Base-by-base conservation (phyloP, 64 coral and sea anemone species). In the Stylophora pistillata region DNA sequence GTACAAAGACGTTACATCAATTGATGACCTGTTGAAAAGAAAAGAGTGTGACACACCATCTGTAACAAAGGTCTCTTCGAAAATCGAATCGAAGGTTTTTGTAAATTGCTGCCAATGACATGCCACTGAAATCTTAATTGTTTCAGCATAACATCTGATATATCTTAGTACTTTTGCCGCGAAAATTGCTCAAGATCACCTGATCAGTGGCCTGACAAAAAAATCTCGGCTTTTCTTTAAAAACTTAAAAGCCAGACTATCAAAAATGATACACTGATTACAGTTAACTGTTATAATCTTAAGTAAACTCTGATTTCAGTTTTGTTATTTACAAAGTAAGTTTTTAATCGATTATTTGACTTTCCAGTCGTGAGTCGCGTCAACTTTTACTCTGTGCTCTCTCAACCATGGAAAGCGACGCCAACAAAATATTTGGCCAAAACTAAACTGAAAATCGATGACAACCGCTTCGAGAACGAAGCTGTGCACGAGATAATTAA, bases 331-430 rank as follows among this genome's bases (percentile, higher is more conserved):
- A 70, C 80, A 84, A 27, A 68, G 58, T 26, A 20, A 18, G 34
- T 53, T 54, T 25, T 69, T 15, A 84, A 53, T 68, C 60, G 61
- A 37, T 65, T 41, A 76, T 17, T 53, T 82, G 79, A 64, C 55
- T 88, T 23, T 79, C 21, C 21, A 47, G 37, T 5, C 29, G 0
- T 18, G 16, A 20, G 27, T 56, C 37, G 53, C 55, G 71, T 55
- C 68, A 70, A 55, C 53, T 59, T 72, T 65, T 83, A 58, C 89
- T 87, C 26, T 53, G 86, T 93, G 91, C 74, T 71, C 86, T 83
- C 7, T 93, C 91, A 89, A 76, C 55, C 91, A 55, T 93, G 58
- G 71, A 93, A 93, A 93, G 69, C 21, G 91, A 93, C 91, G 91
- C 91, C 23, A 21, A 23, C 34, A 62, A 20, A 70, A 79, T 79